Percentiles rank a stretch among this genome's conserved stretches.
Evolutionary conservation across 1,140 invertebrate species (phyloP).

Genomic region (Holcopasites calliopsidis): DNA sequence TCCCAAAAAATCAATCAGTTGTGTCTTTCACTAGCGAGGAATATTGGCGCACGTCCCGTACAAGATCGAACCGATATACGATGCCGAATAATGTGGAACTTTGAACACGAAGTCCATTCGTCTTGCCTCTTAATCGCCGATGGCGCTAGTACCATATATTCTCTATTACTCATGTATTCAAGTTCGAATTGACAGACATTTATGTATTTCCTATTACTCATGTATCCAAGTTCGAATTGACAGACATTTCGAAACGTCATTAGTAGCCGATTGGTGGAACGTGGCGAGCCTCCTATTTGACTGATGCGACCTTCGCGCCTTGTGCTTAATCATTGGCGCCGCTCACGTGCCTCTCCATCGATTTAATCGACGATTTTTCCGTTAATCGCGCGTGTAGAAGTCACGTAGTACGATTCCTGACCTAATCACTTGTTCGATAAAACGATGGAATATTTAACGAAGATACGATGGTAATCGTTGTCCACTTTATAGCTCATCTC

Average conservation of each 20-base stretch:
- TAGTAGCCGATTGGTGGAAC: constrained; percentile 60
- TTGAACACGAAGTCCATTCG: not conserved
- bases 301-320: constrained; percentile 66
- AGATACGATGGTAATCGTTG: no score
- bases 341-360: constrained; percentile 22
- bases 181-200: constrained; percentile 28
- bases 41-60: no score
- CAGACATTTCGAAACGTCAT: constrained; percentile 39
- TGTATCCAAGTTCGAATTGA: not conserved
- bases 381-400: constrained; percentile 17
- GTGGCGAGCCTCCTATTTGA: constrained; percentile 69
- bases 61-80: no score
- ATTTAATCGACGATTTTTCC: constrained; percentile 2
- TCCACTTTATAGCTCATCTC: no score
- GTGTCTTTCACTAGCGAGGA: no score
- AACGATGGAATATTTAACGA: not conserved
- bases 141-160: constrained; percentile 26
- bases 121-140: not conserved
- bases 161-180: not conserved
- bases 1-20: not conserved
- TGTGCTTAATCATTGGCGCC: constrained; percentile 52
- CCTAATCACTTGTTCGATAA: not conserved
- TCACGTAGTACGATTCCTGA: not conserved
- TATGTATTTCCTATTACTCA: not conserved
- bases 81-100: no score